These are phyloP conservation scores for Stomatorhinus ivindoensis DNA, from an alignment of 2,113 vertebrate genomes.

Conservation along the genomic window DNA sequence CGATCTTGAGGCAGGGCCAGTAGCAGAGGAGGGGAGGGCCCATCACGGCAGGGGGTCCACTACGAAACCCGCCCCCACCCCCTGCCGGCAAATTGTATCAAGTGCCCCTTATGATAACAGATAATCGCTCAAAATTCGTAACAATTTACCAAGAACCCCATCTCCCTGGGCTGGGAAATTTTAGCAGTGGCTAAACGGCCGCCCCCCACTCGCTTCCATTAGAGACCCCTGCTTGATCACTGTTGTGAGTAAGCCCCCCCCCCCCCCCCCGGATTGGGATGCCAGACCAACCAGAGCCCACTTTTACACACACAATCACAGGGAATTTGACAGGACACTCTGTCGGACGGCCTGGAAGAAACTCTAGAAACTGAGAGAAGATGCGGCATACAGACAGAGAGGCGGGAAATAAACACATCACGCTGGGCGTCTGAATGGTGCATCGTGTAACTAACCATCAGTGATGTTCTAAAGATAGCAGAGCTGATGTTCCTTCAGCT, in stretches of 20 bases:
- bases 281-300: not conserved
- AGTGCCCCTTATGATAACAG: not conserved
- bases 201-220: no score
- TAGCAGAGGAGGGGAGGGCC: not conserved
- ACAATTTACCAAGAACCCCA: not conserved
- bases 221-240: no score
- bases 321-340: not conserved
- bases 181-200: not conserved
- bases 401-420: not conserved
- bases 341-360: not conserved
- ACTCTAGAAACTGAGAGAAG: no score
- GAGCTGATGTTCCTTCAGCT: not conserved
- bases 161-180: not conserved
- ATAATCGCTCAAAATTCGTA: not conserved
- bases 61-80: not conserved
- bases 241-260: no score
- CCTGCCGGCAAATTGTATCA: not conserved
- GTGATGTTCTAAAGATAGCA: not conserved
- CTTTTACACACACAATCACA: not conserved
- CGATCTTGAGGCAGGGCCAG: not conserved
- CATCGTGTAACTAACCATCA: not conserved
- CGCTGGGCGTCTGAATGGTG: not conserved
- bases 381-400: not conserved
- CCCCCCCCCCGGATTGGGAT: not conserved
- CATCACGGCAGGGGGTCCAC: not conserved